A percentile compares a stretch with the other conserved stretches of the same genome.
Conservation (phyloP, 2,888 invertebrate genomes). For the Cheilosia urbana region DNA sequence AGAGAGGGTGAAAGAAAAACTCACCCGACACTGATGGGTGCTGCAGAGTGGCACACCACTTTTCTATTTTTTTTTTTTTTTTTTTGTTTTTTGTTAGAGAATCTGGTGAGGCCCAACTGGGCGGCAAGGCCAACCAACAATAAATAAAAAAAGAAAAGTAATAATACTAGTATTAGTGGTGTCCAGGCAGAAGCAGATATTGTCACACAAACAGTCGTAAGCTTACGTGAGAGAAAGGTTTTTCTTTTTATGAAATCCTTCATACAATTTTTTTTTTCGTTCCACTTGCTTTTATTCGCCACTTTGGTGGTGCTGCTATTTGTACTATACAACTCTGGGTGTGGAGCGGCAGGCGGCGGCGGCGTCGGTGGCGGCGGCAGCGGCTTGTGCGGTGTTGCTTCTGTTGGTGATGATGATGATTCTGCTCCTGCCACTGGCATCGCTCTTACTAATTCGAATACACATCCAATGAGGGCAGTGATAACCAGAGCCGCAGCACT, state of each 20-base stretch:
- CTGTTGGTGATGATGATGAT: slow-evolving; percentile 5
- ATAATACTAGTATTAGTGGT: slow-evolving; percentile 24
- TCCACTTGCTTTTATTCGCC: slow-evolving; percentile 5
- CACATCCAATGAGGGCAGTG: slow-evolving; percentile 36
- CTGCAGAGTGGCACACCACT: slow-evolving; percentile 15
- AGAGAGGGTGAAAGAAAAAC: slow-evolving; percentile 2
- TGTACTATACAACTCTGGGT: slow-evolving; percentile 1
- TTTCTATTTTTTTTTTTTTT: not conserved
- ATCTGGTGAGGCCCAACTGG: slow-evolving; percentile 19
- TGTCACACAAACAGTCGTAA: slow-evolving; percentile 36
- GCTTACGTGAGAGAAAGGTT: slow-evolving; percentile 23
- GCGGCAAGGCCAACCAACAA: slow-evolving; percentile 28
- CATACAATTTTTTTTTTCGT: not conserved
- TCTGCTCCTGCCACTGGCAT: slow-evolving; percentile 26
- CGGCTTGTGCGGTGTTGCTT: slow-evolving; percentile 7
- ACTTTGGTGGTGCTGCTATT: slow-evolving; percentile 14
- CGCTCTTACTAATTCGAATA: slow-evolving; percentile 42
- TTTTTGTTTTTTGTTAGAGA: not conserved
- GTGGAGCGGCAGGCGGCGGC: not conserved
- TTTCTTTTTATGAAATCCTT: not conserved
- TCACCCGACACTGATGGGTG: slow-evolving; percentile 1
- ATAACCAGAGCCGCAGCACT: slow-evolving; percentile 34
- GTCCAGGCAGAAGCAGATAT: slow-evolving; percentile 19
- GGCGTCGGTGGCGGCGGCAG: not conserved
- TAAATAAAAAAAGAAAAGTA: not conserved